phyloP scores from a whole-genome alignment of 92 coral and sea anemone species.

The Bergia puertoricense region DNA sequence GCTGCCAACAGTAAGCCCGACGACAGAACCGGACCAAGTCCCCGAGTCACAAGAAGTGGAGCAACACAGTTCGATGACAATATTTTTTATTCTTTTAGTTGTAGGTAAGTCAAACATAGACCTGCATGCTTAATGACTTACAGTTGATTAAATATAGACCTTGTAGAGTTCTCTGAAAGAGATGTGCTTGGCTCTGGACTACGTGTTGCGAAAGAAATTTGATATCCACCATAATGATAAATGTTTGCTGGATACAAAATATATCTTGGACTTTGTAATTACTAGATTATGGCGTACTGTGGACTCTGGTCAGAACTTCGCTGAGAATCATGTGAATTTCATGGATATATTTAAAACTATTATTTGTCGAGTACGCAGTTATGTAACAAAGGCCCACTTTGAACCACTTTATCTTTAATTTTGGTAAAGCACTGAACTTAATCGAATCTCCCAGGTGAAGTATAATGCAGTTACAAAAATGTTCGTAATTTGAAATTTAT shows the following conservation, averaged over 20 bases:
- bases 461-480: not conserved
- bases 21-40: conserved; percentile 67
- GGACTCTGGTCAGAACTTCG: too few relatives aligned
- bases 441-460: not conserved
- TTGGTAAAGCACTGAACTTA: too few relatives aligned
- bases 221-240: not conserved
- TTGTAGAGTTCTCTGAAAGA: not conserved
- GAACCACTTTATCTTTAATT: too few relatives aligned
- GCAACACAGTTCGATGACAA: conserved; percentile 97
- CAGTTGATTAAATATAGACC: not conserved
- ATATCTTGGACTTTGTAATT: not conserved
- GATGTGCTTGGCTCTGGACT: not conserved
- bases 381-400: not conserved
- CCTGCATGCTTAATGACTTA: not conserved
- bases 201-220: not conserved
- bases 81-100: conserved; percentile 94
- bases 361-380: not conserved
- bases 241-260: too few relatives aligned
- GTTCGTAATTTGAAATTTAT: not conserved
- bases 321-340: not conserved
- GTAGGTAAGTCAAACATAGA: conserved; percentile 74
- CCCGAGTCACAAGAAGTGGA: conserved; percentile 95
- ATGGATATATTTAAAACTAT: too few relatives aligned
- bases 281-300: too few relatives aligned
- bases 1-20: conserved; percentile 54